Evolutionary conservation across 1,140 invertebrate genomes (phyloP), one percentile per base, ranked within the genome.

Genomic region (Zeugodacus cucurbitae): DNA sequence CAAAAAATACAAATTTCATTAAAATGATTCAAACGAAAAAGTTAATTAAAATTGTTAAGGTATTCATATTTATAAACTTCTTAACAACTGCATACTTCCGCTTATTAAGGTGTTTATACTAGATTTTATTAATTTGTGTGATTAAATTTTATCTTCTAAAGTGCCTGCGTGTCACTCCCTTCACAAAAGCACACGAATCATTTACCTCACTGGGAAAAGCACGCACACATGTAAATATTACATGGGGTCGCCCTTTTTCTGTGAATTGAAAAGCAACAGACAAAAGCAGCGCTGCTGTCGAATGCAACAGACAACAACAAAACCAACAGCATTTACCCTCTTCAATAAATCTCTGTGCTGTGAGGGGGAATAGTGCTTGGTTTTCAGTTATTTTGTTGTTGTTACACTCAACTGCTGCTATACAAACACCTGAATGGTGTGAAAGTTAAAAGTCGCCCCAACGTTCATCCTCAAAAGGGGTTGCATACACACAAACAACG

Each of bases 181-280:
- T 34, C 11, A 44, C 22, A 78, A 78, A 48, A 44, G 41, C 74
- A 78, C 74, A 44, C 22, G 20, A 78, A 1, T 48, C 74, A 82
- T 34, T 82, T 82, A 20, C 7, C 22, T 82, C 34, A 48, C 34
- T 82, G 34, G 74, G 74, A 44, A 29, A 82, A 82, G 11, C 37
- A 26, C 37, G 11, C 10, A 82, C 37, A 44, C 2, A 26, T 10
- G n/a, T 41, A 82, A 26, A 48, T 82, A 8, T 32, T 32, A 70
- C 74, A 82, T 48, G 37, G 74, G 74, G 74, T 82, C 74, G 74
- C 74, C 74, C 74, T 82, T 82, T 82, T 67, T 48, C 1, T 82
- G n/a, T 17, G n/a, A 82, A 5, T 29, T 26, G 20, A 82, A 70
- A 82, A 82, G 37, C 74, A 82, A 82, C 74, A 82, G 74, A 41